Evolutionary conservation across 2,797 vertebrate species (phyloP).

Genomic region (Stomatorhinus walkeri): DNA sequence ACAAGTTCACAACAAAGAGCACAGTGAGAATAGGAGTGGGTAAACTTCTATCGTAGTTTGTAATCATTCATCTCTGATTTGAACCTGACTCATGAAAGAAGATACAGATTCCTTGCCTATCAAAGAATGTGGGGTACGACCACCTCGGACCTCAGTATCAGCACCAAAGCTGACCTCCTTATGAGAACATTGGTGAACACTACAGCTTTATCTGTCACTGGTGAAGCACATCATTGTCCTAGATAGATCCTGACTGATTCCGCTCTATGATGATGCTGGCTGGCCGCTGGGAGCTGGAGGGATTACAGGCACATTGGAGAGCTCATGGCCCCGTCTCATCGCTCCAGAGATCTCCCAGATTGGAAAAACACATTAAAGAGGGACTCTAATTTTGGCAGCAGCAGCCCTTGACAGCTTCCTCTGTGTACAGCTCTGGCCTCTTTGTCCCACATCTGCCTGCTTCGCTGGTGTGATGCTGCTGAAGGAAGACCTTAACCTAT

Average conservation of each 20-base stretch:
- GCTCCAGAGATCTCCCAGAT: constrained; percentile 15
- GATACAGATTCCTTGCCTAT: neutral
- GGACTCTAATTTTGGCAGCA: constrained; percentile 15
- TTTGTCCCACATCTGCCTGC: neutral
- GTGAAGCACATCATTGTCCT: neutral
- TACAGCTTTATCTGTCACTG: neutral
- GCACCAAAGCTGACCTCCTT: neutral
- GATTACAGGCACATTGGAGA: neutral
- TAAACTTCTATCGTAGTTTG: neutral
- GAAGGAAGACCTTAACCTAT: neutral
- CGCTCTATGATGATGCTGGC: neutral
- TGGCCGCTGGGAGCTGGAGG: constrained; percentile 4
- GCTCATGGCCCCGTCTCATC: neutral
- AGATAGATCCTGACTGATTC: neutral
- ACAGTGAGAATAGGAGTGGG: neutral
- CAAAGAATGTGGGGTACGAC: neutral
- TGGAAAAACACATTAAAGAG: constrained; percentile 14
- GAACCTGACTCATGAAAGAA: neutral
- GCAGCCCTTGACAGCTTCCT: neutral
- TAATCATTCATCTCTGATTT: neutral
- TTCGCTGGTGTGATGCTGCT: neutral
- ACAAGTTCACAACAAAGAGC: neutral
- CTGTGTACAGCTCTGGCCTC: neutral
- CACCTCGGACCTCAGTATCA: neutral
- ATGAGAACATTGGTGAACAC: neutral